Percentiles rank a stretch among this genome's conserved stretches.
These are phyloP conservation scores for Microvelia longipes DNA, from an alignment of 1,140 invertebrate genomes.

Conservation along the genomic window DNA sequence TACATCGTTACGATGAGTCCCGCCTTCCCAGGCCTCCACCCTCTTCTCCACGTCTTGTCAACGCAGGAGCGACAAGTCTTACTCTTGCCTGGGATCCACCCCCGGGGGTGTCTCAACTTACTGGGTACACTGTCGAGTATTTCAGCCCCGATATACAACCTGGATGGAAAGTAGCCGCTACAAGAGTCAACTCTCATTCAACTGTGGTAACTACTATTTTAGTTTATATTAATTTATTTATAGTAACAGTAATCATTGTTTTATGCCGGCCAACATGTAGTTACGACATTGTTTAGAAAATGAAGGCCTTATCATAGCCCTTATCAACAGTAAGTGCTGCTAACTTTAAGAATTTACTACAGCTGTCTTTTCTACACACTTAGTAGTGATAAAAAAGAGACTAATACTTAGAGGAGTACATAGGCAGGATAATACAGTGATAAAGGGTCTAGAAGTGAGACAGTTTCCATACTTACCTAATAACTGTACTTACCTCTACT, in stretches of 20 bases:
- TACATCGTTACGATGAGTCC: conserved; percentile 59
- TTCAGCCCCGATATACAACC: conserved; percentile 67
- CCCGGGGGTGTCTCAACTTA: conserved; percentile 33
- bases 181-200: conserved; percentile 43
- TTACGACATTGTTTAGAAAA: neutral
- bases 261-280: neutral
- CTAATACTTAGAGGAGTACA: no score
- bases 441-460: no score
- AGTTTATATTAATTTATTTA: conserved; percentile 72
- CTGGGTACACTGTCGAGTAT: conserved; percentile 74
- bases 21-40: conserved; percentile 64
- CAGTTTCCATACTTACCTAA: no score
- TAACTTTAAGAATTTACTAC: no score
- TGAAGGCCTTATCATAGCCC: no score
- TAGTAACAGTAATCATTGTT: conserved; percentile 45
- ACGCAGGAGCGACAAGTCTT: conserved; percentile 59
- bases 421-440: no score
- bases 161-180: conserved; percentile 54
- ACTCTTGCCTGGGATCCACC: conserved; percentile 59
- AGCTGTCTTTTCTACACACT: no score
- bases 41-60: conserved; percentile 47
- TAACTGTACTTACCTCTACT: no score
- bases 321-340: no score
- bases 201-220: conserved; percentile 62
- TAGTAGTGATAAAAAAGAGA: no score